Conservation (phyloP, 2,888 invertebrate genomes). For the Ornithoptera priamus region DNA sequence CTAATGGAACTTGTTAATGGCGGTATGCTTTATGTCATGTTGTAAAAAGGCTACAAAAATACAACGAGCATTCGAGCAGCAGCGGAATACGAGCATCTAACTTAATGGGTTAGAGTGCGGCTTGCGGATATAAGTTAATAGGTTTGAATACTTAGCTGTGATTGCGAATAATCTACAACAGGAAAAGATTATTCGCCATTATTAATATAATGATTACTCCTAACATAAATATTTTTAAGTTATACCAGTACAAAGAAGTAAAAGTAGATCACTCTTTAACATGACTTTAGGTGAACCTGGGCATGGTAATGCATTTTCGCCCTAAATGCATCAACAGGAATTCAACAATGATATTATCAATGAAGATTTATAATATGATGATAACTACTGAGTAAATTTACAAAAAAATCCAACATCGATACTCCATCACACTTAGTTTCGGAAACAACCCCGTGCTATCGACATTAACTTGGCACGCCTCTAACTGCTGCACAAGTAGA, state of each 20-base stretch:
- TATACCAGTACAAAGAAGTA: too few species aligned
- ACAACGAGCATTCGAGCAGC: background rate
- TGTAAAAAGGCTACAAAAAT: constrained; percentile 1
- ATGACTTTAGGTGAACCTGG: too few species aligned
- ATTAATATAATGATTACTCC: background rate
- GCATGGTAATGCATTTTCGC: too few species aligned
- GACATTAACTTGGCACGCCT: background rate
- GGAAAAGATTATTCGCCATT: background rate
- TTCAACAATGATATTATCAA: too few species aligned
- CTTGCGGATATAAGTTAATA: background rate
- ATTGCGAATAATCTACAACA: background rate
- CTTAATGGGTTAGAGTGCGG: background rate
- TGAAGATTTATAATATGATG: too few species aligned
- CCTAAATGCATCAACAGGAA: too few species aligned
- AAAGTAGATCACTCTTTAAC: too few species aligned
- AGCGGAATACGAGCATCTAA: background rate
- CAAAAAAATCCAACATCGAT: too few species aligned
- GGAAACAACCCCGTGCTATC: background rate
- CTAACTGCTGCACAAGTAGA: background rate
- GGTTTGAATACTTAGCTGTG: background rate
- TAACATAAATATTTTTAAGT: too few species aligned
- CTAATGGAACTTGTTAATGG: constrained; percentile 1
- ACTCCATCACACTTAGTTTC: background rate
- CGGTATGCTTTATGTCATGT: background rate
- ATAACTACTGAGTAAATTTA: too few species aligned